These are phyloP conservation scores for Orchesella cincta DNA, from an alignment of 1,140 invertebrate species.

Conservation along the genomic window DNA sequence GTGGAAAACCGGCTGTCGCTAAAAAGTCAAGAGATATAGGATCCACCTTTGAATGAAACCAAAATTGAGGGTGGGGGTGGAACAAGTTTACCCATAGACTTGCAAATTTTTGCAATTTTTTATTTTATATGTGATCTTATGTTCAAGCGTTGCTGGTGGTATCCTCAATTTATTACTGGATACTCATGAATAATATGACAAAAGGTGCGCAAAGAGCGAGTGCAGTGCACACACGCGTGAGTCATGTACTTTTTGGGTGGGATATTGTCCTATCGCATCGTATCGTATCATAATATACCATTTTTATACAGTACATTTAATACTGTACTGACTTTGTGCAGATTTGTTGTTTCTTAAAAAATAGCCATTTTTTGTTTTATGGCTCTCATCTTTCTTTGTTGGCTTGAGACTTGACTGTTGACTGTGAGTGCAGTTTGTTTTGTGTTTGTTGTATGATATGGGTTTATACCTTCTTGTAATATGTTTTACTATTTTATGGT, in stretches of 20 bases:
- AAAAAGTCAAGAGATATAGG: conserved; percentile 8
- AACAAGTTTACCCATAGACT: conserved; percentile 40
- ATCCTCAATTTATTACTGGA: conserved; percentile 25
- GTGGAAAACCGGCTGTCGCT: conserved; percentile 18
- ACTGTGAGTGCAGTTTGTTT: conserved; percentile 12
- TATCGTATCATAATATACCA: conserved; percentile 14
- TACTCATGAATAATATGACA: not conserved
- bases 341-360: not conserved
- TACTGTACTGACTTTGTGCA: too few species aligned
- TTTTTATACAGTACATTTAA: not conserved
- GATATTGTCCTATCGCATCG: conserved; percentile 9
- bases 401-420: conserved; percentile 14
- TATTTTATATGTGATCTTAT: conserved; percentile 26
- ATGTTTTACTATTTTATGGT: too few species aligned
- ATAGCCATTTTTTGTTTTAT: conserved; percentile 11
- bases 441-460: not conserved
- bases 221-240: not conserved
- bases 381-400: not conserved
- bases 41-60: conserved; percentile 27
- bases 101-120: conserved; percentile 41
- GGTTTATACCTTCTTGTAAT: too few species aligned
- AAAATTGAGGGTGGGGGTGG: conserved; percentile 39
- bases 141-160: conserved; percentile 26
- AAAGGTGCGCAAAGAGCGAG: not conserved
- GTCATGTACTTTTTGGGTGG: conserved; percentile 5